Conservation (phyloP, 2,888 invertebrate species). For the Lepeophtheirus nordmannii region DNA sequence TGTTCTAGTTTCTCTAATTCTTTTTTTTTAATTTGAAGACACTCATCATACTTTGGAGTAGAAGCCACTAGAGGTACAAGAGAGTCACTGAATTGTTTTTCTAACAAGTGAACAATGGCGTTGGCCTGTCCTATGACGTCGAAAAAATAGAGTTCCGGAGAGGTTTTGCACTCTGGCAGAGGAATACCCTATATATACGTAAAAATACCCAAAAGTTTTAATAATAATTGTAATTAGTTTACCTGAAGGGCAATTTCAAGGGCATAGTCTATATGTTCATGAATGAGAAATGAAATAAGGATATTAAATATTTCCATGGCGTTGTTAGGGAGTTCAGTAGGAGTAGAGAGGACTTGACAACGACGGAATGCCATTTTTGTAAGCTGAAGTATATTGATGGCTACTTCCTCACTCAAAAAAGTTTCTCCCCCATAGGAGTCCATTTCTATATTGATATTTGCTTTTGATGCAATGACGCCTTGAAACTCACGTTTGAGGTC, state of each 20-base stretch:
- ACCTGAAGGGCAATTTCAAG: conserved; percentile 67
- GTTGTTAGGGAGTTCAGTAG: conserved; percentile 58
- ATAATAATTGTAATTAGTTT: conserved; percentile 28
- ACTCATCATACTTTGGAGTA: conserved; percentile 57
- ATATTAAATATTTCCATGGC: conserved; percentile 67
- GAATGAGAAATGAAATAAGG: conserved; percentile 62
- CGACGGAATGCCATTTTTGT: conserved; percentile 75
- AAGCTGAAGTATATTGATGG: conserved; percentile 49
- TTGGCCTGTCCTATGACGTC: conserved; percentile 82
- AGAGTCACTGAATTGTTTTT: conserved; percentile 78
- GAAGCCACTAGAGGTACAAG: conserved; percentile 60
- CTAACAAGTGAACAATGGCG: conserved; percentile 77
- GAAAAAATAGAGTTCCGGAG: conserved; percentile 81
- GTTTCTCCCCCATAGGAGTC: conserved; percentile 93
- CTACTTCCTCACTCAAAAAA: conserved; percentile 83
- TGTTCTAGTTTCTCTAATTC: conserved; percentile 74
- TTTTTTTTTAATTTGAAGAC: conserved; percentile 65
- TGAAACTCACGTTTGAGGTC: conserved; percentile 83
- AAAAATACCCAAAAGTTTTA: background rate
- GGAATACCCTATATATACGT: conserved; percentile 51
- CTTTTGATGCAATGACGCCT: conserved; percentile 73
- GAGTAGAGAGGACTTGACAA: conserved; percentile 64
- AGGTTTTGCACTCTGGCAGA: conserved; percentile 70
- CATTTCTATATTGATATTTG: conserved; percentile 63
- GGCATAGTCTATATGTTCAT: conserved; percentile 91